Conservation (phyloP, 1,140 invertebrate genomes). For the Drosophila takahashii region DNA sequence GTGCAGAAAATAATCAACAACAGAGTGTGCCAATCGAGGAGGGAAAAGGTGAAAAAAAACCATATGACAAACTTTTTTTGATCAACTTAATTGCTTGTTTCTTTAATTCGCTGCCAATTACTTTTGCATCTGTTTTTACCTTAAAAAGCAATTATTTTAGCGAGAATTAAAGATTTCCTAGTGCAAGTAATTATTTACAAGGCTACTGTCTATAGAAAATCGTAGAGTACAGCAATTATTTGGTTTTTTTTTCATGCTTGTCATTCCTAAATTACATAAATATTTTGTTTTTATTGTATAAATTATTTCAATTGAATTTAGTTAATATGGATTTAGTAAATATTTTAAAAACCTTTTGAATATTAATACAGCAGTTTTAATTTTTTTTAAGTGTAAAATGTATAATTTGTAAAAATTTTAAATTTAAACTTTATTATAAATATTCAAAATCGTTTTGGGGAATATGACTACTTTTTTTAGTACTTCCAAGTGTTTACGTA, state of each 20-base stretch:
- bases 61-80: slow-evolving; percentile 30
- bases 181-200: background rate
- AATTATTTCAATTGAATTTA: no score
- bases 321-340: no score
- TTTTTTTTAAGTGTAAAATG: no score
- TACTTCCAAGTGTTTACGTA: background rate
- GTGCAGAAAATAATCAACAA: slow-evolving; percentile 21
- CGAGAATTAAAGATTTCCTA: background rate
- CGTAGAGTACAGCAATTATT: background rate
- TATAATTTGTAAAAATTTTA: no score
- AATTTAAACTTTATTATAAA: no score
- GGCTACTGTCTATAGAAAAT: slow-evolving; percentile 1
- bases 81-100: slow-evolving; percentile 29
- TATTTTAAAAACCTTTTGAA: no score
- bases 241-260: no score
- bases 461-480: no score
- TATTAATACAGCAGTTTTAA: no score
- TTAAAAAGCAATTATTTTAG: slow-evolving; percentile 4
- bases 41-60: background rate
- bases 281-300: no score
- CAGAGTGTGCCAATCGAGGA: slow-evolving; percentile 26
- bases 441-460: no score
- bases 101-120: slow-evolving; percentile 26
- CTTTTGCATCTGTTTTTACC: slow-evolving; percentile 3
- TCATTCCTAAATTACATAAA: no score